Conservation (phyloP, 2,113 vertebrate species). For the Pampusana beccarii region DNA sequence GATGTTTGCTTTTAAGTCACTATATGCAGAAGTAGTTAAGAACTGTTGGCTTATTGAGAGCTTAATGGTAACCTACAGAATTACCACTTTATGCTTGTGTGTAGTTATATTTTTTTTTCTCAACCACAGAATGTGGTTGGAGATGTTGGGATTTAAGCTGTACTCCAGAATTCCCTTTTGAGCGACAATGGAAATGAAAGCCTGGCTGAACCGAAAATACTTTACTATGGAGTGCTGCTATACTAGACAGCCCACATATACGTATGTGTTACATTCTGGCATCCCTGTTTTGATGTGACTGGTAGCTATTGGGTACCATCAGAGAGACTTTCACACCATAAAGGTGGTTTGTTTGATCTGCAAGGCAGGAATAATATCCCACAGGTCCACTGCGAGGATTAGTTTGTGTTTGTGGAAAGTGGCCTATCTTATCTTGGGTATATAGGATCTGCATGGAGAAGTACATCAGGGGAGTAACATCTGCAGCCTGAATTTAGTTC, state of each 20-base stretch:
- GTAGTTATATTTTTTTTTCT: not conserved
- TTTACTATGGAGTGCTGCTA: not conserved
- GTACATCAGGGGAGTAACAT: not conserved
- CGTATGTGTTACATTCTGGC: accelerated
- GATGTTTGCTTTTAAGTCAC: not conserved
- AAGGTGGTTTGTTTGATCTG: not conserved
- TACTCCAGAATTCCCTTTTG: not conserved
- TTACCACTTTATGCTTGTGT: accelerated
- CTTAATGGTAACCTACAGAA: not conserved
- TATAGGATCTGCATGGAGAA: not conserved
- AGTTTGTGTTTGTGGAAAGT: not conserved
- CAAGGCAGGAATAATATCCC: not conserved
- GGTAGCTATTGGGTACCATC: not conserved
- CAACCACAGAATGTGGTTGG: accelerated
- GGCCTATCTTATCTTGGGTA: accelerated
- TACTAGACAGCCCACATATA: accelerated
- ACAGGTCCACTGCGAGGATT: not conserved
- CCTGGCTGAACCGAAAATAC: not conserved
- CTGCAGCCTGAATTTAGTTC: not conserved
- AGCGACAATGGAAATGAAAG: not conserved
- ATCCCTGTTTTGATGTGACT: not conserved
- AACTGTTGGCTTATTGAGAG: not conserved
- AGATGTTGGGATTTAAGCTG: not conserved
- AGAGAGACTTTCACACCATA: not conserved
- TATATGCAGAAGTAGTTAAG: not conserved